These are phyloP conservation scores for Sceliomorpha sp. DNA, from an alignment of 2,888 invertebrate species.

Conservation along the genomic window DNA sequence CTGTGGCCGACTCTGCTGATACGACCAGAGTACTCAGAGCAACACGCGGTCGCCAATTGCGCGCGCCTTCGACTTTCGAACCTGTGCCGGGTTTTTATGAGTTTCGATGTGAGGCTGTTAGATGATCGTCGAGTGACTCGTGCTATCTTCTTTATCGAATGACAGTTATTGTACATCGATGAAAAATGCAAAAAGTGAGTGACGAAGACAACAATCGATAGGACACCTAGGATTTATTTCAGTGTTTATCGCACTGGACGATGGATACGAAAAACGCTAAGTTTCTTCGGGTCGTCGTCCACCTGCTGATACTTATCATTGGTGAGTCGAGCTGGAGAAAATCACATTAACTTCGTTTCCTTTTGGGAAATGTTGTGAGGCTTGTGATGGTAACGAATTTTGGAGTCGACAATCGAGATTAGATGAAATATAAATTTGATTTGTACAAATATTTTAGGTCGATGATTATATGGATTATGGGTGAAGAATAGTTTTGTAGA, in stretches of 20 bases:
- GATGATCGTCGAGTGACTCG: constrained; percentile 7
- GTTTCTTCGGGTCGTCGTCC: constrained; percentile 22
- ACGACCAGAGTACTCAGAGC: constrained; percentile 7
- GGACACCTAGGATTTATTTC: constrained; percentile 18
- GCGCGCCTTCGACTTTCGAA: constrained; percentile 7
- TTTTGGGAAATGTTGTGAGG: too few relatives aligned
- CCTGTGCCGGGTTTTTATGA: background rate
- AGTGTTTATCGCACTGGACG: constrained; percentile 4
- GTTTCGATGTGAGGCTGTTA: background rate
- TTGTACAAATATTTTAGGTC: too few relatives aligned
- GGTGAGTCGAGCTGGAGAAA: constrained; percentile 49
- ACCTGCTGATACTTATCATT: constrained; percentile 35
- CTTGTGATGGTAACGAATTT: too few relatives aligned
- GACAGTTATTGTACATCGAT: constrained; percentile 26
- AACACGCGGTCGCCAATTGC: constrained; percentile 38
- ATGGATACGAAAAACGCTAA: constrained; percentile 38
- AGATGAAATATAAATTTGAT: too few relatives aligned
- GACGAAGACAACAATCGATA: constrained; percentile 26
- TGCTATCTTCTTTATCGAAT: constrained; percentile 17
- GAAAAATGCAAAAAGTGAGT: constrained; percentile 20
- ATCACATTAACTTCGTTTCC: too few relatives aligned
- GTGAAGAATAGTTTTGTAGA: too few relatives aligned
- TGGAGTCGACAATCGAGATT: too few relatives aligned
- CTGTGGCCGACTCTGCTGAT: constrained; percentile 12
- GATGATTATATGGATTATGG: too few relatives aligned